phyloP scores from a whole-genome alignment of 2,888 invertebrate genomes.

The Acleris emargana region DNA sequence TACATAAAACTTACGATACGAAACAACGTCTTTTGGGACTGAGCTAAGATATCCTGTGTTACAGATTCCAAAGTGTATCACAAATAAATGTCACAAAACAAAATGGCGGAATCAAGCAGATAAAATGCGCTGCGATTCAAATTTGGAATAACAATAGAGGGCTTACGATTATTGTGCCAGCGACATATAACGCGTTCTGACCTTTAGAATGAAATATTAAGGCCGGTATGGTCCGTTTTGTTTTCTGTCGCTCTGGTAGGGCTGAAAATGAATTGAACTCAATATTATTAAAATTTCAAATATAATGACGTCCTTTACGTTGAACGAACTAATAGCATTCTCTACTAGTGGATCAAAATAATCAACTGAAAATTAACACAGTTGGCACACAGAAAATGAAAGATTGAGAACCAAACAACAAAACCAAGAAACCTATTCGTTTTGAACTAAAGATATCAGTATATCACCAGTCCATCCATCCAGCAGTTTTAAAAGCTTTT shows the following conservation, averaged over 20 bases:
- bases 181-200: slow-evolving; percentile 15
- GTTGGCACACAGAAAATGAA: too few relatives aligned
- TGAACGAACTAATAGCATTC: too few relatives aligned
- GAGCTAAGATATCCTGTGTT: too few relatives aligned
- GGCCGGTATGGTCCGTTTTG: not conserved
- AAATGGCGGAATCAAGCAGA: not conserved
- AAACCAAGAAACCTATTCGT: too few relatives aligned
- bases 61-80: not conserved
- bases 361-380: too few relatives aligned
- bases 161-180: slow-evolving; percentile 15
- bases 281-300: not conserved
- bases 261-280: not conserved
- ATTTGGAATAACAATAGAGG: slow-evolving; percentile 25
- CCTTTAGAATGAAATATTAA: slow-evolving; percentile 12
- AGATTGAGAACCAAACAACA: too few relatives aligned
- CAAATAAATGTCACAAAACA: not conserved
- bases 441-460: too few relatives aligned
- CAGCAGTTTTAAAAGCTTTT: too few relatives aligned
- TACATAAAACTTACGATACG: too few relatives aligned
- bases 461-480: too few relatives aligned
- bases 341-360: too few relatives aligned
- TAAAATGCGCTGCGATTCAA: slow-evolving; percentile 9
- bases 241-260: slow-evolving; percentile 1
- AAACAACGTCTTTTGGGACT: too few relatives aligned
- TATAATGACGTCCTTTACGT: not conserved